Conservation (phyloP, 2,113 vertebrate species). For the Ochotona curzoniae region DNA sequence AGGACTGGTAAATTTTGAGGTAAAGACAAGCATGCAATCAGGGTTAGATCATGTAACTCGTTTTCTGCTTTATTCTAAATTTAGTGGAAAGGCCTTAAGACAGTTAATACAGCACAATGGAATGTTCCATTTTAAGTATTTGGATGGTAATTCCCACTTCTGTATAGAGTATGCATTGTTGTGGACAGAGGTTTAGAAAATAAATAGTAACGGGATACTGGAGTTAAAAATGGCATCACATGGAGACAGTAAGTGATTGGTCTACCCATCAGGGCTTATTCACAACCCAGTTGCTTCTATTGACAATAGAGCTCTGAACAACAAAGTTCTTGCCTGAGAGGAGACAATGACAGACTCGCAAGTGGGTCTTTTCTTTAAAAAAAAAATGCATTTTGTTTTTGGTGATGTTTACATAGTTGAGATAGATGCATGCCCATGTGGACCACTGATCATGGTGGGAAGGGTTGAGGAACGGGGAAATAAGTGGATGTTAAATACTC, state of each 20-base stretch:
- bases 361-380: background rate
- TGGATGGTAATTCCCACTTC: background rate
- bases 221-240: background rate
- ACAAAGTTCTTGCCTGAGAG: background rate
- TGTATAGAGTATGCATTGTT: background rate
- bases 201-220: background rate
- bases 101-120: background rate
- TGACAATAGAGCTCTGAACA: background rate
- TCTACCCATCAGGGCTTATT: background rate
- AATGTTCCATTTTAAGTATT: background rate
- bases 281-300: background rate
- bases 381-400: too few species aligned
- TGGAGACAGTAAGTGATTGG: background rate
- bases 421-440: too few species aligned
- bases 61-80: slow-evolving; percentile 41
- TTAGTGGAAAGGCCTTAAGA: background rate
- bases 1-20: background rate
- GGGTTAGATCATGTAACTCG: background rate
- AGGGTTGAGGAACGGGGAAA: too few species aligned
- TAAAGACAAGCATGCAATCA: background rate
- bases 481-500: background rate
- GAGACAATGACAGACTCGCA: background rate
- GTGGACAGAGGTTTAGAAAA: background rate
- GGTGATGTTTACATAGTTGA: too few species aligned
- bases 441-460: too few species aligned